Evolutionary conservation across 2,888 invertebrate genomes (phyloP).

Genomic region (Stramonita haemastoma): DNA sequence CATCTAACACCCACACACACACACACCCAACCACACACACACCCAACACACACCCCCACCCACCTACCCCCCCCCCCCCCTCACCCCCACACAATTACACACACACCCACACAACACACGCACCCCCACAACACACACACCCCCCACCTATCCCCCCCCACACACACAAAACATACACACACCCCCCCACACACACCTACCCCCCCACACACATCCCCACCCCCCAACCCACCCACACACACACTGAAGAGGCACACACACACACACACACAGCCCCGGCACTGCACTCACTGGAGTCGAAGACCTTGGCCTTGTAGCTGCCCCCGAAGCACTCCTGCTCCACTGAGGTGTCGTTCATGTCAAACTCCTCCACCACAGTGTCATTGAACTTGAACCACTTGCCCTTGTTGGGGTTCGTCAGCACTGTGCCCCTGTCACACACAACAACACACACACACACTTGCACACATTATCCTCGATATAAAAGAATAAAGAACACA

Average conservation of each 20-base stretch:
- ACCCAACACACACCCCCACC: background rate
- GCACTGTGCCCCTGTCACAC: conserved; percentile 72
- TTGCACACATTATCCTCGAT: no score
- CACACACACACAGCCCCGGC: background rate
- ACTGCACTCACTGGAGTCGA: conserved; percentile 63
- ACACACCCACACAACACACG: background rate
- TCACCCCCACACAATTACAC: background rate
- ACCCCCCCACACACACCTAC: background rate
- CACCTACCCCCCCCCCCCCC: background rate
- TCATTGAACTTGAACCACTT: conserved; percentile 81
- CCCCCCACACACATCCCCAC: background rate
- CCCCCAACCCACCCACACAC: background rate
- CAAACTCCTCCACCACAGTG: conserved; percentile 79
- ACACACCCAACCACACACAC: background rate
- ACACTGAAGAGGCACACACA: background rate
- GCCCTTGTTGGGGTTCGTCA: conserved; percentile 76
- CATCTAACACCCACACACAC: background rate
- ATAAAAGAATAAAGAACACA: no score
- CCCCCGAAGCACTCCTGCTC: conserved; percentile 80
- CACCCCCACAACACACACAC: background rate
- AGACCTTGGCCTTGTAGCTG: conserved; percentile 78
- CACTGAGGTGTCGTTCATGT: conserved; percentile 78
- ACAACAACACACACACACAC: conserved; percentile 77
- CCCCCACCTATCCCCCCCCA: background rate
- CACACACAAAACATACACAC: no score